Evolutionary conservation across 2,888 invertebrate species (phyloP).

Genomic region (Synergus itoensis): DNA sequence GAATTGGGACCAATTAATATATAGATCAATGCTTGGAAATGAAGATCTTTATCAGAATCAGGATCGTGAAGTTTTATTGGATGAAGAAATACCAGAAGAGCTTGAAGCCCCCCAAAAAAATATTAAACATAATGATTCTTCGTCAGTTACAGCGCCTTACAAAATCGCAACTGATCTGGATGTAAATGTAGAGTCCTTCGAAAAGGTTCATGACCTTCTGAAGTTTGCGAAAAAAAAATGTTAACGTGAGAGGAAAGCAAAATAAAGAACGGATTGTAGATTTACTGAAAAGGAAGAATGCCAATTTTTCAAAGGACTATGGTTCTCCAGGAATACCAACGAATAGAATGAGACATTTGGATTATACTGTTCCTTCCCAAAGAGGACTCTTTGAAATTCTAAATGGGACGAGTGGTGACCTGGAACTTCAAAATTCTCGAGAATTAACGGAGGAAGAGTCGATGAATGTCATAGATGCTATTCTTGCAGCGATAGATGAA

Average conservation of each 20-base stretch:
- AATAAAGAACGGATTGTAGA: background rate
- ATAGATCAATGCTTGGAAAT: background rate
- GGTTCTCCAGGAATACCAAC: too few relatives aligned
- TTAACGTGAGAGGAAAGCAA: constrained; percentile 13
- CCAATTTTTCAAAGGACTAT: background rate
- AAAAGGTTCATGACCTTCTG: constrained; percentile 21
- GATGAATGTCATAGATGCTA: background rate
- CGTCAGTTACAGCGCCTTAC: background rate
- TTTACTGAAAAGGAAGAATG: background rate
- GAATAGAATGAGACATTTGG: background rate
- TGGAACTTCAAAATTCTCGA: background rate
- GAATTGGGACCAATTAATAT: background rate
- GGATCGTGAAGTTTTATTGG: background rate
- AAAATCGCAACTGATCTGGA: constrained; percentile 25
- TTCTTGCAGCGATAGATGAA: background rate
- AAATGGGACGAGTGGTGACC: background rate
- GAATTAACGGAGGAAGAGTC: background rate
- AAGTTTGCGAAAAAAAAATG: constrained; percentile 3
- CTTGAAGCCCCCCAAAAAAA: background rate
- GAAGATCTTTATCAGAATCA: background rate
- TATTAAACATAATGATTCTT: constrained; percentile 13
- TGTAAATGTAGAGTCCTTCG: constrained; percentile 26
- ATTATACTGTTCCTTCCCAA: background rate
- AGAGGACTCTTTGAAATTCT: background rate
- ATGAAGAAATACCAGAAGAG: background rate